Conservation (phyloP, 2,888 invertebrate species). For the Apodemia mormo region DNA sequence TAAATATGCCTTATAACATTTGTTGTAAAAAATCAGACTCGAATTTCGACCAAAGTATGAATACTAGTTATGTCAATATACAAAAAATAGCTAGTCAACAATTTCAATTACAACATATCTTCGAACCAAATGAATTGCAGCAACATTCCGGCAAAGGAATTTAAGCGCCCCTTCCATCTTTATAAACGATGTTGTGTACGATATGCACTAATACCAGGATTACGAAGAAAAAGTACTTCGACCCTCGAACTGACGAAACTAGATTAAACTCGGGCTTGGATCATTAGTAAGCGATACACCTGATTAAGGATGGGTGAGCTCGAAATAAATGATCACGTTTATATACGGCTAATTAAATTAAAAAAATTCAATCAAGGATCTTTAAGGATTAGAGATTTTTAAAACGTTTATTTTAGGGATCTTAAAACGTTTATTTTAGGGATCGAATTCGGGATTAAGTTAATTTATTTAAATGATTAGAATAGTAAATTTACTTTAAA, state of each 20-base stretch:
- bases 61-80: neutral
- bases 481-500: neutral
- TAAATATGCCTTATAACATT: no score
- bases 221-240: slow-evolving; percentile 69
- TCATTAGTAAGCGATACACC: slow-evolving; percentile 74
- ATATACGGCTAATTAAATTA: slow-evolving; percentile 4
- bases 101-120: neutral
- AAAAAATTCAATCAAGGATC: neutral
- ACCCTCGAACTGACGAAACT: slow-evolving; percentile 55
- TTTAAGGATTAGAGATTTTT: slow-evolving; percentile 1
- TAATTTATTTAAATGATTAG: neutral
- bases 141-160: slow-evolving; percentile 5
- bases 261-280: slow-evolving; percentile 67
- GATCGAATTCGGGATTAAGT: neutral
- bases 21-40: no score
- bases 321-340: slow-evolving; percentile 7
- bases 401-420: neutral
- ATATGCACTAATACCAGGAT: slow-evolving; percentile 68
- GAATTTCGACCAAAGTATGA: no score
- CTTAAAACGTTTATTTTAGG: no score
- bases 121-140: neutral
- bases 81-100: neutral
- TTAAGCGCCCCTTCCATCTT: slow-evolving; percentile 12
- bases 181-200: slow-evolving; percentile 24
- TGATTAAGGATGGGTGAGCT: slow-evolving; percentile 52